Base-by-base conservation (phyloP, 2,113 vertebrate species). In the Spea multiplicata region DNA sequence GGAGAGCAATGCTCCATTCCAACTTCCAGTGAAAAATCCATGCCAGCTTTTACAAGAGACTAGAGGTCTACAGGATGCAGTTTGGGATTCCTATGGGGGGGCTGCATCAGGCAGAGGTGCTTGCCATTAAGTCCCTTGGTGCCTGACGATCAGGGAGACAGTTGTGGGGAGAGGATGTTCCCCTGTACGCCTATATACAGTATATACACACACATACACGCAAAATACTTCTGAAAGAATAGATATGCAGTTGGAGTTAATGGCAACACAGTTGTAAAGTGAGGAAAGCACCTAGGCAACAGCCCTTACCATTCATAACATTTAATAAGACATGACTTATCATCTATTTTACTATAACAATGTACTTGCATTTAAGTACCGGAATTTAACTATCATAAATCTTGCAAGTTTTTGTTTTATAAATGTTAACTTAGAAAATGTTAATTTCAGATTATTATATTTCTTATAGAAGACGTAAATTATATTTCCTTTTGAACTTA, bases 271-370 rank as follows among this genome's bases (percentile, higher is more conserved):
- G 55, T 57, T 57, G 55, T 57, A 57, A 57, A 57, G 14, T 57
- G 4, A 8, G 14, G 55, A 57, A 57, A 57, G 14, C 14, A 13
- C 55, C 55, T 57, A 13, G 55, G 55, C 55, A 57, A 13, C 55
- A 57, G 55, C 55, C 55, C 55, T 57, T 57, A 13, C 55, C 55
- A n/a, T 57, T 57, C 55, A 57, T 57, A 57, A 57, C 55, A 57
- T 57, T 57, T 57, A 57, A 10, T 57, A 57, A 57, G 55, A 57
- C 55, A 57, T 13, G 14, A 8, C 9, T 4, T 7, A 57, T 57
- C 55, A 57, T 57, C 55, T 57, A 57, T 57, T 57, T 57, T 57
- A 57, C 12, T 57, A 13, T 13, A 57, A 57, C 14, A 57, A 57
- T 57, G 55, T 5, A 13, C 55, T 57, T 57, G 55, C 55, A 57